These are phyloP conservation scores for Tipula confusa DNA, from an alignment of 2,888 invertebrate species.

Conservation along the genomic window DNA sequence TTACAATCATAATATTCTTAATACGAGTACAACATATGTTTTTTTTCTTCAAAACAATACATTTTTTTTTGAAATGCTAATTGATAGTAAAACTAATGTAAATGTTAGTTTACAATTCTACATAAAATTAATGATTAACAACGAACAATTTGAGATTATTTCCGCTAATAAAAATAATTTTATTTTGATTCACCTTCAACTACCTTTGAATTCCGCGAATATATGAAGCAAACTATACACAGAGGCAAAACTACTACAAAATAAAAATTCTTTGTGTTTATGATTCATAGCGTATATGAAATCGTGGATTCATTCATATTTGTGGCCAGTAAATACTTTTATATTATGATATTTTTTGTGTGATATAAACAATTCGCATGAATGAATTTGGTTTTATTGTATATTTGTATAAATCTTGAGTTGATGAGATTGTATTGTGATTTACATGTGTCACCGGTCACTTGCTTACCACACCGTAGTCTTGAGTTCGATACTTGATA, in stretches of 20 bases:
- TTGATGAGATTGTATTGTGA: neutral
- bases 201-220: conserved; percentile 3
- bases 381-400: neutral
- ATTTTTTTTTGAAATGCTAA: too few species aligned
- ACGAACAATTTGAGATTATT: neutral
- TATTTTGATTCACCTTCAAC: conserved; percentile 27
- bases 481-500: too few species aligned
- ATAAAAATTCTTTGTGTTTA: neutral
- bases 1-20: neutral
- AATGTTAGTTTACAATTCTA: neutral
- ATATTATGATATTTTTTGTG: neutral
- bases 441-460: too few species aligned
- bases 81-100: neutral
- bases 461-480: too few species aligned
- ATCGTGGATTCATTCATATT: neutral
- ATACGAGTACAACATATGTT: too few species aligned
- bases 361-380: neutral
- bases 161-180: conserved; percentile 25
- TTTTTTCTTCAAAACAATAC: neutral
- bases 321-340: neutral
- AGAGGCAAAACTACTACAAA: conserved; percentile 3
- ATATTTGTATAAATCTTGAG: neutral
- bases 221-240: neutral
- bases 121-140: conserved; percentile 3
- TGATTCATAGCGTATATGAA: neutral